A percentile compares a stretch with the other conserved stretches of the same genome.
Evolutionary conservation across 2,113 vertebrate species (phyloP).

Genomic region (Burhinus bistriatus): DNA sequence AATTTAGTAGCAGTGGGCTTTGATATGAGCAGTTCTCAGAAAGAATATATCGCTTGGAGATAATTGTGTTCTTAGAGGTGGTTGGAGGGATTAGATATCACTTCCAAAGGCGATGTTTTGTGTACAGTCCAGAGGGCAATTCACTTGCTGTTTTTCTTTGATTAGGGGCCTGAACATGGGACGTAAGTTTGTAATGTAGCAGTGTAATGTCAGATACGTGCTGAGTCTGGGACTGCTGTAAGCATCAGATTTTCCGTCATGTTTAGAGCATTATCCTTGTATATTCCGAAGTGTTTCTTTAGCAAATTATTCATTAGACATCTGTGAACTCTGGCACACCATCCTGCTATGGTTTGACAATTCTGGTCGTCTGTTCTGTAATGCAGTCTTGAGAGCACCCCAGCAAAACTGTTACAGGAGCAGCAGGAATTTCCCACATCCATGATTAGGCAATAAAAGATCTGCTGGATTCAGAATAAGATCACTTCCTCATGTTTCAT

Average conservation of each 20-base stretch:
- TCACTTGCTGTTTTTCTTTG: neutral
- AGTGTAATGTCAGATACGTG: rapidly evolving
- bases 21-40: neutral
- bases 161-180: neutral
- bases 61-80: neutral
- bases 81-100: neutral
- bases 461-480: neutral
- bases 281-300: neutral
- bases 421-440: neutral
- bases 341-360: neutral
- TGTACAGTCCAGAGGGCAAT: neutral
- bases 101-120: neutral
- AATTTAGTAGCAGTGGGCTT: neutral
- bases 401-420: neutral
- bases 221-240: neutral
- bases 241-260: neutral
- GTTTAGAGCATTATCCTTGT: neutral
- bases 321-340: neutral
- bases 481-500: neutral
- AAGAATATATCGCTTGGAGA: neutral
- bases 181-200: neutral
- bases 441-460: neutral
- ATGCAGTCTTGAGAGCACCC: neutral
- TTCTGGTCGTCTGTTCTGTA: neutral
- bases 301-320: neutral